phyloP scores from a whole-genome alignment of 2,113 vertebrate genomes.

The Astur gentilis region DNA sequence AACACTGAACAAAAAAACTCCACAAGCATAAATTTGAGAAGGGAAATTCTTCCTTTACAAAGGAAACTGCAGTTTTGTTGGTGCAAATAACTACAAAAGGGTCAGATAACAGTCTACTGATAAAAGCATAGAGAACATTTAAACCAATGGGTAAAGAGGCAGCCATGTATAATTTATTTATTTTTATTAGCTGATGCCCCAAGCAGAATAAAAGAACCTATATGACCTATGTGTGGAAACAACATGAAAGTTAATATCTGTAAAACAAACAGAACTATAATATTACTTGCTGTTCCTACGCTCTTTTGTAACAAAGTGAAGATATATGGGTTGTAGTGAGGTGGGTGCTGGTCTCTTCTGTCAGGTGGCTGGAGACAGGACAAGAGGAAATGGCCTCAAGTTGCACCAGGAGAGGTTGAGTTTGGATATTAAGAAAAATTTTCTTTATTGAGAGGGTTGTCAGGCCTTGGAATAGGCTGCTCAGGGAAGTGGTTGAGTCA shows the following conservation, averaged over 20 bases:
- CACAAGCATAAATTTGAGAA: neutral
- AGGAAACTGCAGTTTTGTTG: neutral
- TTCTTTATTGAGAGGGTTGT: too few species aligned
- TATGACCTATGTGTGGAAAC: neutral
- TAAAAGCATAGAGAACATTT: neutral
- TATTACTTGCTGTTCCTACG: neutral
- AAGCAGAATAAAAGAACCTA: neutral
- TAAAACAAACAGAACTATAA: neutral
- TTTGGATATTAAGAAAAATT: too few species aligned
- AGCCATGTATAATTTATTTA: neutral
- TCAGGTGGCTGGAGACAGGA: too few species aligned
- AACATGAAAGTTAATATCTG: neutral
- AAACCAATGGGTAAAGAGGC: neutral
- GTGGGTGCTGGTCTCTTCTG: neutral
- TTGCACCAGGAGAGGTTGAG: too few species aligned
- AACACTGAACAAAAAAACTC: neutral
- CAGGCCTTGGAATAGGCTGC: too few species aligned
- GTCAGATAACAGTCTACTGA: neutral
- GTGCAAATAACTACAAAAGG: neutral
- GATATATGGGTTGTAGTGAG: too few species aligned
- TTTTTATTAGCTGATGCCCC: neutral
- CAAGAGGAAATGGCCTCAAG: too few species aligned
- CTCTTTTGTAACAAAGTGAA: neutral
- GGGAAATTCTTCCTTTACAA: neutral
- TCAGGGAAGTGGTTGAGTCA: too few species aligned